Conservation (phyloP, 1,140 invertebrate genomes). For the Lucilia sericata region DNA sequence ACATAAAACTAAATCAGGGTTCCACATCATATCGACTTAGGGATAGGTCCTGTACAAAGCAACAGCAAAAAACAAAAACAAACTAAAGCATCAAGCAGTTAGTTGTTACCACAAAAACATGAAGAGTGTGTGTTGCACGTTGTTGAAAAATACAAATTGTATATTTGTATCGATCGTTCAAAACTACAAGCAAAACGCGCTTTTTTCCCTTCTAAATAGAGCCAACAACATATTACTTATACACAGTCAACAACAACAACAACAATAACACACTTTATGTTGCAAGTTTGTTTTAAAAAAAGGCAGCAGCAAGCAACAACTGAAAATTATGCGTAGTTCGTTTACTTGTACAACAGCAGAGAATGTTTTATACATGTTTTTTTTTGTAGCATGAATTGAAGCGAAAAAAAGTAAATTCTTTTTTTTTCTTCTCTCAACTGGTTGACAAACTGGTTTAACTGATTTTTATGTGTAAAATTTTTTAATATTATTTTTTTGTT, state of each 20-base stretch:
- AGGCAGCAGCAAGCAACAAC: not conserved
- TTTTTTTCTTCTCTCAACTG: not conserved
- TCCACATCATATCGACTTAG: not conserved
- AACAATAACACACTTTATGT: not conserved
- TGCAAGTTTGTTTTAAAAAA: not conserved
- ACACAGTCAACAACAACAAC: too few relatives aligned
- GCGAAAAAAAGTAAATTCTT: not conserved
- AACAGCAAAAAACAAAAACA: not conserved
- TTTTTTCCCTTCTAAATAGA: not conserved
- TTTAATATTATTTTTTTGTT: slow-evolving; percentile 21
- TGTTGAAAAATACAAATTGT: slow-evolving; percentile 17
- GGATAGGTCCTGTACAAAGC: not conserved
- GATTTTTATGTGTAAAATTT: slow-evolving; percentile 36
- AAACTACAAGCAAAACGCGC: slow-evolving; percentile 37
- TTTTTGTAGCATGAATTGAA: slow-evolving; percentile 24
- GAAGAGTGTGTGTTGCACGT: not conserved
- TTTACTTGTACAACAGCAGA: not conserved
- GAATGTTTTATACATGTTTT: slow-evolving; percentile 5
- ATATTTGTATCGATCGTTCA: slow-evolving; percentile 32
- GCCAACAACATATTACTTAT: not conserved
- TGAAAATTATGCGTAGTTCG: slow-evolving; percentile 16
- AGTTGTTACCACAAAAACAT: not conserved
- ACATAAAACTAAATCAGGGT: slow-evolving; percentile 7
- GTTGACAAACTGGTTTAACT: slow-evolving; percentile 42
- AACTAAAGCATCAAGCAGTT: not conserved